phyloP scores from a whole-genome alignment of 2,797 vertebrate species.

The Silurus lanzhouensis region DNA sequence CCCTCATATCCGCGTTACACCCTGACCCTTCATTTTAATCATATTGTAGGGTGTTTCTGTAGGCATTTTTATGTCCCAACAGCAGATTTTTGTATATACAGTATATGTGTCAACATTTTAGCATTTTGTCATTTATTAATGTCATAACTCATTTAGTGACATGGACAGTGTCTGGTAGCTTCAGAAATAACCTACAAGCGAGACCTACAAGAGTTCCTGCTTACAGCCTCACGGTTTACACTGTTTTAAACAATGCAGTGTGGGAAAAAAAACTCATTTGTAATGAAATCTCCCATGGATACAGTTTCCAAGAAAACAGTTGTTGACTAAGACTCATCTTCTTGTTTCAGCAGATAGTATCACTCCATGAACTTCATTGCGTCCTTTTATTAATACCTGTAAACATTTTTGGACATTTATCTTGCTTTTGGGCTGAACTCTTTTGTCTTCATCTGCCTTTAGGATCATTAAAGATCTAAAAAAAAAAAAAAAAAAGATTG shows the following conservation, averaged over 20 bases:
- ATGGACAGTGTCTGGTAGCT: neutral
- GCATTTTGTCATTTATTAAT: neutral
- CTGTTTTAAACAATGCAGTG: neutral
- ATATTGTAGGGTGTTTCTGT: neutral
- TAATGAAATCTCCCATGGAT: neutral
- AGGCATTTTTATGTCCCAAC: neutral
- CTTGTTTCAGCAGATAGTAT: neutral
- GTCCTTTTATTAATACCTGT: neutral
- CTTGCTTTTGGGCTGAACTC: too few relatives aligned
- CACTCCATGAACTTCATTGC: neutral
- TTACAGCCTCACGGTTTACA: neutral
- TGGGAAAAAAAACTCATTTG: neutral
- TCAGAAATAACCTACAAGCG: neutral
- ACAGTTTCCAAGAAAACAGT: neutral
- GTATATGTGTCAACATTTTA: neutral
- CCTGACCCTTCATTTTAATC: neutral
- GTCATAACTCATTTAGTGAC: neutral
- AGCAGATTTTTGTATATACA: neutral
- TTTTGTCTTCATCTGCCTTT: neutral
- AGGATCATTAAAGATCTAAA: neutral
- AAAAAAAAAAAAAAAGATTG: neutral
- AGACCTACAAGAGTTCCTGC: too few relatives aligned
- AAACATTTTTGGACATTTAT: neutral
- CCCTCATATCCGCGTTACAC: neutral
- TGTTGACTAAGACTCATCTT: neutral